Conservation (phyloP, 1,140 invertebrate species). For the Polyergus mexicanus region DNA sequence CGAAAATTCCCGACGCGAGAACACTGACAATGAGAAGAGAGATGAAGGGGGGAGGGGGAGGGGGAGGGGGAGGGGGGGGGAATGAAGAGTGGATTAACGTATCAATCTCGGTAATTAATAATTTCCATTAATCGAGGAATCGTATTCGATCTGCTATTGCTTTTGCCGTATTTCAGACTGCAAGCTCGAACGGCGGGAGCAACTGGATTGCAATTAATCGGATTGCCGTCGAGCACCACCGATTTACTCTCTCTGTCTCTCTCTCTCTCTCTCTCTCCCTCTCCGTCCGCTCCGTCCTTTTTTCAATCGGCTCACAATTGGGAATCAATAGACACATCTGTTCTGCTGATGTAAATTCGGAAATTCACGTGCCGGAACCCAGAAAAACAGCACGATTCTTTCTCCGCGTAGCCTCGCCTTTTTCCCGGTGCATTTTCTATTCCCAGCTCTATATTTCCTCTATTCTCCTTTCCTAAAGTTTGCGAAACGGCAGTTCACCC, state of each 20-base stretch:
- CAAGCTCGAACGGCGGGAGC: constrained; percentile 47
- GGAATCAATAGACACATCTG: constrained; percentile 70
- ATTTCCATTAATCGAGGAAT: constrained; percentile 62
- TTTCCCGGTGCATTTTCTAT: constrained; percentile 18
- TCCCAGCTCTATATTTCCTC: background rate
- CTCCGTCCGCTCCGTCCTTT: background rate
- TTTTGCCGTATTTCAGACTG: constrained; percentile 48
- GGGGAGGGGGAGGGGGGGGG: background rate
- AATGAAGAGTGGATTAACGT: constrained; percentile 13
- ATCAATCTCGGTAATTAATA: constrained; percentile 69
- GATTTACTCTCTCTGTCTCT: constrained; percentile 49
- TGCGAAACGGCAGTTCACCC: background rate
- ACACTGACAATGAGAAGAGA: background rate
- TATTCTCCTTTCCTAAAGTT: background rate
- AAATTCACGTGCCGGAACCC: constrained; percentile 17
- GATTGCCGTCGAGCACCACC: constrained; percentile 65
- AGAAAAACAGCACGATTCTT: background rate
- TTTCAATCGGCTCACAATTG: constrained; percentile 29
- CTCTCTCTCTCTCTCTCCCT: too few species aligned
- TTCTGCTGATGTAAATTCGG: constrained; percentile 66
- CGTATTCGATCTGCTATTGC: constrained; percentile 21
- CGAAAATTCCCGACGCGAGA: background rate
- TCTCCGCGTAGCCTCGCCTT: background rate
- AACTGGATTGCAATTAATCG: constrained; percentile 73
- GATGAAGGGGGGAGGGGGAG: too few species aligned